Percentiles rank a stretch among this genome's conserved stretches.
These are phyloP conservation scores for Scarus forsteni DNA, from an alignment of 2,797 vertebrate genomes.

Conservation along the genomic window DNA sequence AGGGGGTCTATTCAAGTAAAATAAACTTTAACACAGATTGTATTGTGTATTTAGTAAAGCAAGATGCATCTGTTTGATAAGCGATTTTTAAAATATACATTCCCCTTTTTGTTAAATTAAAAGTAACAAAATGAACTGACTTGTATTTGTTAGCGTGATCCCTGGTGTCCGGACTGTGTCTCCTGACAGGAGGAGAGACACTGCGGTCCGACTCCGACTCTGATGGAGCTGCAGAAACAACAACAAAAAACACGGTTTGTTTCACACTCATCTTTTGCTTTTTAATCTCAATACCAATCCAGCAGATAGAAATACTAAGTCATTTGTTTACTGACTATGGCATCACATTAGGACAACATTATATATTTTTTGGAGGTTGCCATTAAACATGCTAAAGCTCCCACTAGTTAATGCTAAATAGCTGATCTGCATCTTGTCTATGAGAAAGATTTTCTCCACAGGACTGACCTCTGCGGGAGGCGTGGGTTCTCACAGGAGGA, in stretches of 20 bases:
- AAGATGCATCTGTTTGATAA: too few relatives aligned
- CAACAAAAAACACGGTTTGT: not conserved
- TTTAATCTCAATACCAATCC: not conserved
- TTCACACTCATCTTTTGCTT: not conserved
- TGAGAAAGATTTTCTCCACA: not conserved
- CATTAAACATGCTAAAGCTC: not conserved
- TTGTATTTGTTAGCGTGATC: conserved; percentile 78
- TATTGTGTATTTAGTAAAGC: too few relatives aligned
- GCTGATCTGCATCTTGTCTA: not conserved
- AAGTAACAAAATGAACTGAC: conserved; percentile 56
- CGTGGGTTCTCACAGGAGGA: conserved; percentile 55
- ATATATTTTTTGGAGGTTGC: not conserved
- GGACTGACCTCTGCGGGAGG: conserved; percentile 79
- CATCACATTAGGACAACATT: too few relatives aligned
- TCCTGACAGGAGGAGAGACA: conserved; percentile 73
- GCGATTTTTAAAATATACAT: too few relatives aligned
- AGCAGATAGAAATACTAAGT: not conserved
- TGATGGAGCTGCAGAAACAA: conserved; percentile 71
- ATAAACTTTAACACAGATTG: too few relatives aligned
- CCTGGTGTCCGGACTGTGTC: conserved; percentile 58
- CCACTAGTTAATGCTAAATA: not conserved
- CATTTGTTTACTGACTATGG: not conserved
- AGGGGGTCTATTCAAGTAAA: too few relatives aligned
- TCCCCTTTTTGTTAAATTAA: not conserved
- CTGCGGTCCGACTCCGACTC: conserved; percentile 82